phyloP scores from a whole-genome alignment of 2,797 vertebrate species.

The Tokudaia muenninki region DNA sequence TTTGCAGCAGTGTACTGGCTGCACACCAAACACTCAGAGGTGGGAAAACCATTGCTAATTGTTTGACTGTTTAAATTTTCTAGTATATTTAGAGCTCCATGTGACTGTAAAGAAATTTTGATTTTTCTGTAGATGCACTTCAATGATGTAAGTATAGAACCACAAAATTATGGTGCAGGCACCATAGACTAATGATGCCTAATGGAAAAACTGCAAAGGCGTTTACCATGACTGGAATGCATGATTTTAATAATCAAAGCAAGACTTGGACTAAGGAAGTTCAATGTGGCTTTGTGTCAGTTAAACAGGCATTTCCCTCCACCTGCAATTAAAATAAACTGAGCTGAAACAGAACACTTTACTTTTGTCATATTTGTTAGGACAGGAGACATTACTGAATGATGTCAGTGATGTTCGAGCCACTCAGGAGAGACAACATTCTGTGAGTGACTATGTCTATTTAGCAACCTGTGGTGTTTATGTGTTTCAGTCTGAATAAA shows the following conservation, averaged over 20 bases:
- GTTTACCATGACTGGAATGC: neutral
- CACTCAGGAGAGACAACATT: constrained; percentile 12
- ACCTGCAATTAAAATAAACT: constrained; percentile 70
- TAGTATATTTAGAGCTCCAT: constrained; percentile 27
- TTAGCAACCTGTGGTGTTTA: neutral
- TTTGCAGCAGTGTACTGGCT: neutral
- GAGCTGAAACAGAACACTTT: constrained; percentile 55
- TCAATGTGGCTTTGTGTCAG: constrained; percentile 31
- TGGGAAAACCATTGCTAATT: constrained; percentile 10
- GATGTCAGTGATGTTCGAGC: constrained; percentile 42
- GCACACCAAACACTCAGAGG: neutral
- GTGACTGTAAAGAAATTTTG: constrained; percentile 55
- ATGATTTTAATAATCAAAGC: constrained; percentile 33
- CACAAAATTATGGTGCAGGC: constrained; percentile 1
- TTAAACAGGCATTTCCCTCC: constrained; percentile 60
- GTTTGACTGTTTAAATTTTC: constrained; percentile 43
- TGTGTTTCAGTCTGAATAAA: neutral
- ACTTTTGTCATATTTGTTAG: constrained; percentile 37
- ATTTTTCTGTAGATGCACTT: constrained; percentile 39
- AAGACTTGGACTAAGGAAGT: neutral
- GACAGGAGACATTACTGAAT: constrained; percentile 29
- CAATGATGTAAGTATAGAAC: constrained; percentile 38
- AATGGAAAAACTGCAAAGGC: constrained; percentile 40
- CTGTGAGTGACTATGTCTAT: neutral
- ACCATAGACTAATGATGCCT: neutral